phyloP scores from a whole-genome alignment of 2,113 vertebrate species.

The Mesoclemmys tuberculata region DNA sequence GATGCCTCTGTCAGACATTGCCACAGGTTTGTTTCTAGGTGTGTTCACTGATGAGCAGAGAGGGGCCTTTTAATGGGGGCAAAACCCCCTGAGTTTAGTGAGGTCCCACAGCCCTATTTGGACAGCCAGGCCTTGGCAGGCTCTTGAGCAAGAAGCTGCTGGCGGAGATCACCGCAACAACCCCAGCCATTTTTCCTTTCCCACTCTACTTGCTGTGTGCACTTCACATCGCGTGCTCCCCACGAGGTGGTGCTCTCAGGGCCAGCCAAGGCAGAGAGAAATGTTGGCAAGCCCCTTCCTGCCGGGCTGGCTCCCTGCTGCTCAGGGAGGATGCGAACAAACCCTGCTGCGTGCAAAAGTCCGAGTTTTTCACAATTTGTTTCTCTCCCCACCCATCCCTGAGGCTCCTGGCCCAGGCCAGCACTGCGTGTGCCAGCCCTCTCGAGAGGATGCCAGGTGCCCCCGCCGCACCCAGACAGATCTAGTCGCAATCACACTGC shows the following conservation, averaged over 20 bases:
- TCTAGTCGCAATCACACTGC: background rate
- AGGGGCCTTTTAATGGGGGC: too few species aligned
- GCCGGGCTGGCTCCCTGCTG: background rate
- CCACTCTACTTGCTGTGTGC: background rate
- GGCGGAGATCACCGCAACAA: too few species aligned
- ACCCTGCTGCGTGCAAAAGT: background rate
- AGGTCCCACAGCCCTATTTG: background rate
- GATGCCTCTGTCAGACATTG: background rate
- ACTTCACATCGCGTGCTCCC: background rate
- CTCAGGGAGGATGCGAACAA: background rate
- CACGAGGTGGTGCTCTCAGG: slow-evolving; percentile 13
- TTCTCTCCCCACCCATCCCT: background rate
- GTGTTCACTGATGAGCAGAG: background rate
- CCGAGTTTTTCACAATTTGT: background rate
- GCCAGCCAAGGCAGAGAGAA: background rate
- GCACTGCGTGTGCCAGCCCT: too few species aligned
- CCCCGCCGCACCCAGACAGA: too few species aligned
- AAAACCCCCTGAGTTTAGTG: background rate
- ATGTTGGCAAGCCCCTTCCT: background rate
- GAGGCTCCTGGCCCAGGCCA: background rate
- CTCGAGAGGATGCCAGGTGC: too few species aligned
- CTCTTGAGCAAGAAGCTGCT: background rate
- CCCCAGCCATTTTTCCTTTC: too few species aligned
- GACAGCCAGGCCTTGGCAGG: background rate
- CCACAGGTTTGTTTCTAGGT: background rate